Conservation (phyloP, 2,888 invertebrate species). For the Cephus sareptanus region DNA sequence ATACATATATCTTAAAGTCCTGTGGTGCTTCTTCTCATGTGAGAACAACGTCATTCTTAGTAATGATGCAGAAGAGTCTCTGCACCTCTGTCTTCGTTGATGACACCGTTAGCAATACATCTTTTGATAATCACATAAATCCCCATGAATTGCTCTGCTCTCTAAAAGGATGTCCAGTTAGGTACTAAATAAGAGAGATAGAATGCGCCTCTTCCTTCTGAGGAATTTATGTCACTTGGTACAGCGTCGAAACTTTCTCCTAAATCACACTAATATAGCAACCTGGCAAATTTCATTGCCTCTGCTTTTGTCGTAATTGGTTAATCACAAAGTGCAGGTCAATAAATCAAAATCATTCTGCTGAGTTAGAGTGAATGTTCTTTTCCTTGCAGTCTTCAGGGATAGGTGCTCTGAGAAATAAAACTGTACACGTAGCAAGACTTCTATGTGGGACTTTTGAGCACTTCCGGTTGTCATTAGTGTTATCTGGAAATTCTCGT, state of each 20-base stretch:
- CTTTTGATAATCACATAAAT: background rate
- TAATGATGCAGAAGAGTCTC: background rate
- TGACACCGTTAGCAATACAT: background rate
- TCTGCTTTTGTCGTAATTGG: background rate
- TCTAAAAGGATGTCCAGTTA: background rate
- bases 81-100: background rate
- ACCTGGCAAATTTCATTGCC: background rate
- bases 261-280: background rate
- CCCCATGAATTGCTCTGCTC: background rate
- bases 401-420: too few species aligned
- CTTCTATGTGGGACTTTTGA: background rate
- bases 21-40: background rate
- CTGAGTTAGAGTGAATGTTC: background rate
- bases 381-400: too few species aligned
- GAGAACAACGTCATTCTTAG: background rate
- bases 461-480: background rate
- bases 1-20: background rate
- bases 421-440: background rate
- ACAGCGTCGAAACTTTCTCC: background rate
- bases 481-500: background rate
- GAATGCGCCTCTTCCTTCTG: background rate
- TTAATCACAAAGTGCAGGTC: background rate
- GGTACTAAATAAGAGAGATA: background rate
- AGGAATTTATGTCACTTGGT: background rate
- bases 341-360: background rate